Percentiles rank a stretch among this genome's conserved stretches.
These are phyloP conservation scores for Drosophila algonquin DNA, from an alignment of 2,888 invertebrate species.

Conservation along the genomic window DNA sequence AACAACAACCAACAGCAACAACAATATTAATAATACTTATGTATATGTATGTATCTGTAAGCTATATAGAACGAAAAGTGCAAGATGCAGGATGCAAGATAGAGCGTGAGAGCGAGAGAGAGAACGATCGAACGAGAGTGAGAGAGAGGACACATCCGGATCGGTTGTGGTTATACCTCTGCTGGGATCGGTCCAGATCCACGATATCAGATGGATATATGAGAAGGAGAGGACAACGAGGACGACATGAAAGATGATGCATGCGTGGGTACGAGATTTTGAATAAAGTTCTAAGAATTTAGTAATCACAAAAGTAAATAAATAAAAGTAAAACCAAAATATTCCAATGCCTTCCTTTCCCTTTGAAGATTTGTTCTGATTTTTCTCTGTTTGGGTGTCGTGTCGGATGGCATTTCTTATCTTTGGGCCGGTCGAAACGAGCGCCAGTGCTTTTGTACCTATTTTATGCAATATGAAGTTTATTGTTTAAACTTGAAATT, in stretches of 20 bases:
- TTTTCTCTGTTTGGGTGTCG: no score
- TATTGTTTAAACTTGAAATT: no score
- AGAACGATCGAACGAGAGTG: no score
- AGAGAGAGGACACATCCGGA: neutral
- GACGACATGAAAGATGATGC: slow-evolving; percentile 42
- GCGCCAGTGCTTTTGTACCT: no score
- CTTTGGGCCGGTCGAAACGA: no score
- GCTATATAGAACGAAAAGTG: slow-evolving; percentile 35
- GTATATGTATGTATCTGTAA: slow-evolving; percentile 47
- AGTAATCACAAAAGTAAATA: slow-evolving; percentile 75
- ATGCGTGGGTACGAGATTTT: slow-evolving; percentile 71
- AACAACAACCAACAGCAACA: slow-evolving; percentile 35
- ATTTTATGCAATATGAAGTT: no score
- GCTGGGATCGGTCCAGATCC: slow-evolving; percentile 16
- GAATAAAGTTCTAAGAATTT: slow-evolving; percentile 81
- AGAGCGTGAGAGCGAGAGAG: neutral
- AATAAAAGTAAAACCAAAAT: slow-evolving; percentile 53
- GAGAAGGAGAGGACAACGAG: slow-evolving; percentile 24
- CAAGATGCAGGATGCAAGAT: neutral
- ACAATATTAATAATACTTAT: slow-evolving; percentile 42
- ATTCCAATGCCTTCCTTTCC: neutral
- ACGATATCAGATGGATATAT: slow-evolving; percentile 33
- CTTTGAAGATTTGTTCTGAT: neutral
- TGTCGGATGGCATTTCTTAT: no score
- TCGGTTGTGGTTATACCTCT: slow-evolving; percentile 9